Conservation (phyloP, 2,797 vertebrate species). For the Argya squamiceps region DNA sequence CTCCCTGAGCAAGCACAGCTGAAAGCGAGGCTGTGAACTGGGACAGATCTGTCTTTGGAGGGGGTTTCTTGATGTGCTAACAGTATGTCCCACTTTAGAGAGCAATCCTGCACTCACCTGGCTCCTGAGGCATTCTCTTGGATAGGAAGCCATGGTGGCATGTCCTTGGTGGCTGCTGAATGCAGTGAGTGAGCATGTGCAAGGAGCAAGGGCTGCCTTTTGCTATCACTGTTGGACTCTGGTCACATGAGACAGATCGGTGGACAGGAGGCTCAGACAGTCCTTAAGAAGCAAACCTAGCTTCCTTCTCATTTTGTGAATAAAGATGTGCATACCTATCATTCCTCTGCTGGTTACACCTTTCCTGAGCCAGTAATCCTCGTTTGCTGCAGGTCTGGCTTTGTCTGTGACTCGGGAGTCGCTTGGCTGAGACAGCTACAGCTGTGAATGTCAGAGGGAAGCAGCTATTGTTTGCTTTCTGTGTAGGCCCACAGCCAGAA, state of each 20-base stretch:
- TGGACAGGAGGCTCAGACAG: neutral
- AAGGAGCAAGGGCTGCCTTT: neutral
- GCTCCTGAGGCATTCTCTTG: neutral
- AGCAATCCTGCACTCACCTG: neutral
- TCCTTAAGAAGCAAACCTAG: neutral
- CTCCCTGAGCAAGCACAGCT: neutral
- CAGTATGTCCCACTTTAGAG: neutral
- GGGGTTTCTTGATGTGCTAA: neutral
- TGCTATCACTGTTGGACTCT: accelerated
- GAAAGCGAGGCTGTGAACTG: neutral
- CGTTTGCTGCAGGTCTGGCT: conserved; percentile 2
- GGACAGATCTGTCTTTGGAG: neutral
- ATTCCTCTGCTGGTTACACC: conserved; percentile 28
- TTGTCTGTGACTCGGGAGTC: neutral
- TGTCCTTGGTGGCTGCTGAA: neutral
- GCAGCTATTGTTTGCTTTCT: neutral
- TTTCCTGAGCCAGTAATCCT: neutral
- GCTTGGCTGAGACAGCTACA: neutral
- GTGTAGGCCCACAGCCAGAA: neutral
- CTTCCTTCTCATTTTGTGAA: neutral
- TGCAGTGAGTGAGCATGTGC: neutral
- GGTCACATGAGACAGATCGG: neutral
- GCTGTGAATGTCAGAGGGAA: neutral
- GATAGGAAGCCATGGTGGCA: neutral
- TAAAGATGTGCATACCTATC: conserved; percentile 10